Evolutionary conservation across 2,113 vertebrate genomes (phyloP), one percentile per base, ranked within the genome.

Genomic region (Podarcis muralis): DNA sequence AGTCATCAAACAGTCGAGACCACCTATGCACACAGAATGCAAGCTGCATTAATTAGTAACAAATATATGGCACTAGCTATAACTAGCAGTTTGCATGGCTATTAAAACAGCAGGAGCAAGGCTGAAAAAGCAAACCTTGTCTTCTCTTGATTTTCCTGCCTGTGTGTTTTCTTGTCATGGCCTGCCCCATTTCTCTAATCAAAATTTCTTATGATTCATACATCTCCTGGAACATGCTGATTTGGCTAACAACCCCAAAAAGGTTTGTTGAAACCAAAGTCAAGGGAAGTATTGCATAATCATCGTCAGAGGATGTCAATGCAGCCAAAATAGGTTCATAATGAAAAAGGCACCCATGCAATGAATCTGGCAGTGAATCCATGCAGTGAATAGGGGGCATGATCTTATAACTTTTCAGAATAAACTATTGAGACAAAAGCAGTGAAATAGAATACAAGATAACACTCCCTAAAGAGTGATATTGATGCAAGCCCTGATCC

Each of bases 181-280:
- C 97, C 95, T 97, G 97, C 86, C 94, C 92, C 78, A n/a, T 94
- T 93, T 88, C 86, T 94, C 85, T 74, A 87, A 65, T 91, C 65
- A 91, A 94, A 95, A 87, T 90, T 88, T 88, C 86, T 85, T 90
- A 83, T 93, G 92, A 95, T 92, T 92, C 85, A 87, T 79, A 87
- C 93, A 93, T 87, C 84, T 86, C 78, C 72, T 59, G 89, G 92
- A 95, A 95, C 68, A 86, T 35, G 78, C 87, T 81, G 89, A 94
- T 87, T 81, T 87, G 90, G 71, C 92, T 94, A 88, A 89, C 80
- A 79, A 77, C 65, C 84, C 62, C 90, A 89, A 79, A 77, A 81
- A 0, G 5, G 81, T 91, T 92, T 92, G 88, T 15, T 88, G 87
- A 92, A 90, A 92, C 37, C 25, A 32, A 90, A 93, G 72, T 76